A percentile compares a stretch with the other conserved stretches of the same genome.
phyloP scores from a whole-genome alignment of 2,797 vertebrate genomes.

The Salmo trutta region DNA sequence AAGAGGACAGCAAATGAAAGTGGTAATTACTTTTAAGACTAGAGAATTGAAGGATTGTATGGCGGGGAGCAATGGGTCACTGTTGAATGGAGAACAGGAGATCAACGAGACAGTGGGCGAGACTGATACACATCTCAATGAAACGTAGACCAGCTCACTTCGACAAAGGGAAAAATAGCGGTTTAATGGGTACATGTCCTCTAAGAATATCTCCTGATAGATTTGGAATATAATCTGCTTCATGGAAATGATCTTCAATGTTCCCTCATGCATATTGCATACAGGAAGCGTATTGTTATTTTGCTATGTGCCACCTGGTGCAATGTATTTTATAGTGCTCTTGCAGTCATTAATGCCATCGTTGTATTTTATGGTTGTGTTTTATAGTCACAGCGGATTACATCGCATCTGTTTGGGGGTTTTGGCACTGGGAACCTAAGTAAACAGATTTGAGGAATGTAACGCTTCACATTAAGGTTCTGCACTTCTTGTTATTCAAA shows the following conservation, averaged over 20 bases:
- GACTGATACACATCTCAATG: constrained; percentile 76
- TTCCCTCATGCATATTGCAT: constrained; percentile 56
- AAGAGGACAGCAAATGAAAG: constrained; percentile 80
- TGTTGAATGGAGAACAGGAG: constrained; percentile 70
- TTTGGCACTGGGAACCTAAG: no score
- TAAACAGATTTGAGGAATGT: no score
- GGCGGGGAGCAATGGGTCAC: constrained; percentile 73
- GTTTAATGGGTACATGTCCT: constrained; percentile 71
- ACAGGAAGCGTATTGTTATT: constrained; percentile 28
- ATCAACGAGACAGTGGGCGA: constrained; percentile 68
- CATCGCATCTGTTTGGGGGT: no score
- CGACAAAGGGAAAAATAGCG: constrained; percentile 69
- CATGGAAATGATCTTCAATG: constrained; percentile 52
- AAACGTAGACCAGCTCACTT: constrained; percentile 71
- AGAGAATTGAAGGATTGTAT: constrained; percentile 75
- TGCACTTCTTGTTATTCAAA: no score
- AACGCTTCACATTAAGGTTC: no score
- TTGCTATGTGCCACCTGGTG: constrained; percentile 11
- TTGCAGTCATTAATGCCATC: neutral
- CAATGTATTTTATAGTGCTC: constrained; percentile 26
- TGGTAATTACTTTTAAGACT: constrained; percentile 81
- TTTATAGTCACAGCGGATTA: neutral
- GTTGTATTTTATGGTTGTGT: neutral
- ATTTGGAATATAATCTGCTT: constrained; percentile 45
- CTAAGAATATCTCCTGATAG: constrained; percentile 73